phyloP scores from a whole-genome alignment of 1,140 invertebrate genomes.

The Phocides pigmalion region DNA sequence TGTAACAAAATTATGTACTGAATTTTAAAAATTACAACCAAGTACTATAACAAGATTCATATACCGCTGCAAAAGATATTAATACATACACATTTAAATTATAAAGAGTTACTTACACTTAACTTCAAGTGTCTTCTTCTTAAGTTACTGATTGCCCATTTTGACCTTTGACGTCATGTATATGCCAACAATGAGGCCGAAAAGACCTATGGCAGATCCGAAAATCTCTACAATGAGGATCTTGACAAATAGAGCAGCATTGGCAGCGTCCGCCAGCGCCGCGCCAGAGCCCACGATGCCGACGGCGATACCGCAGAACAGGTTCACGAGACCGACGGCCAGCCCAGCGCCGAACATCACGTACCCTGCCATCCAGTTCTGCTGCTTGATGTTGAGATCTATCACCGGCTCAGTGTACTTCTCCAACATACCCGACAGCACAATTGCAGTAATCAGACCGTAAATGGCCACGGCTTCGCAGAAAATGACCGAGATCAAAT shows the following conservation, averaged over 20 bases:
- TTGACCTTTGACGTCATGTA: slow-evolving; percentile 91
- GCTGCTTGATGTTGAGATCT: slow-evolving; percentile 70
- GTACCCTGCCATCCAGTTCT: slow-evolving; percentile 93
- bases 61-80: background rate
- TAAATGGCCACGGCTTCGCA: slow-evolving; percentile 99
- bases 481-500: slow-evolving; percentile 99
- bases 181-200: slow-evolving; percentile 99
- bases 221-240: slow-evolving; percentile 99
- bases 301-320: slow-evolving; percentile 98
- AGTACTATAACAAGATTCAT: too few species aligned
- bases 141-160: slow-evolving; percentile 84
- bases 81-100: background rate
- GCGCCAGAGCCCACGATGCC: slow-evolving; percentile 98
- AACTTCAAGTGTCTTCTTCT: slow-evolving; percentile 63
- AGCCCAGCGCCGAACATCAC: slow-evolving; percentile 98
- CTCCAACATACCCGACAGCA: slow-evolving; percentile 93
- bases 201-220: slow-evolving; percentile 98
- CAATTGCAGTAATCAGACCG: slow-evolving; percentile 98
- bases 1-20: too few species aligned
- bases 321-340: slow-evolving; percentile 96
- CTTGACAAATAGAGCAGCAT: slow-evolving; percentile 97
- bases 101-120: slow-evolving; percentile 67
- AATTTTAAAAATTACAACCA: too few species aligned
- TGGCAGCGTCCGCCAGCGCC: slow-evolving; percentile 97
- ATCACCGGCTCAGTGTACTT: slow-evolving; percentile 76